phyloP scores from a whole-genome alignment of 2,113 vertebrate species.

The Aphelocoma coerulescens region DNA sequence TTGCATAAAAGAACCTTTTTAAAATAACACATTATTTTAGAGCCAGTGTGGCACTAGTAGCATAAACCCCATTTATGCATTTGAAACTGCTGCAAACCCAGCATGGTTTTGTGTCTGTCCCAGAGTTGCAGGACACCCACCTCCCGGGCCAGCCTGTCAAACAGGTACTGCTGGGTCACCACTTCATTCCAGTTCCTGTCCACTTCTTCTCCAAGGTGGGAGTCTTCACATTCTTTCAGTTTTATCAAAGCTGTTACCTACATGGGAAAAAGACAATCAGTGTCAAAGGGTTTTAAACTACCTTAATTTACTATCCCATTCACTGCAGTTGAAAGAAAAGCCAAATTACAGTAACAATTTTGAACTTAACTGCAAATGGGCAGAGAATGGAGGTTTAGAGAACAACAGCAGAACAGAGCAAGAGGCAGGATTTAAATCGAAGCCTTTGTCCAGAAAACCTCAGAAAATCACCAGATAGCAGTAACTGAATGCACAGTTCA shows the following conservation, averaged over 20 bases:
- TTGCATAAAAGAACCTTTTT: background rate
- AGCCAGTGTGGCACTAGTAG: background rate
- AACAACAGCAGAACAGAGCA: background rate
- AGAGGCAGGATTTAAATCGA: background rate
- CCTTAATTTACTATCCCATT: background rate
- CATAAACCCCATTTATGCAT: background rate
- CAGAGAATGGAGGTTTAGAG: background rate
- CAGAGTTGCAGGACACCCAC: constrained; percentile 52
- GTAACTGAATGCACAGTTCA: background rate
- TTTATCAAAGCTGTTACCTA: constrained; percentile 91
- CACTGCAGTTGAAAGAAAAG: background rate
- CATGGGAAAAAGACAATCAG: background rate
- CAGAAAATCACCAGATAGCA: fast-evolving
- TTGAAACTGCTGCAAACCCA: background rate
- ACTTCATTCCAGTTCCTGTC: constrained; percentile 97
- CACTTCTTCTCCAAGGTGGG: constrained; percentile 94
- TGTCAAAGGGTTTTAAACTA: background rate
- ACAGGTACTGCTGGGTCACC: constrained; percentile 91
- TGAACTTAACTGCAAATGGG: background rate
- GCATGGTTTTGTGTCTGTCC: fast-evolving
- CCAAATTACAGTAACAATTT: background rate
- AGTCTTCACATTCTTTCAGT: constrained; percentile 94
- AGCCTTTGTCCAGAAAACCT: background rate
- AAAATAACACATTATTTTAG: background rate
- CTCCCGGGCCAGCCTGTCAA: constrained; percentile 87